Base-by-base conservation (phyloP, 2,888 invertebrate species). In the Steromphala cineraria region DNA sequence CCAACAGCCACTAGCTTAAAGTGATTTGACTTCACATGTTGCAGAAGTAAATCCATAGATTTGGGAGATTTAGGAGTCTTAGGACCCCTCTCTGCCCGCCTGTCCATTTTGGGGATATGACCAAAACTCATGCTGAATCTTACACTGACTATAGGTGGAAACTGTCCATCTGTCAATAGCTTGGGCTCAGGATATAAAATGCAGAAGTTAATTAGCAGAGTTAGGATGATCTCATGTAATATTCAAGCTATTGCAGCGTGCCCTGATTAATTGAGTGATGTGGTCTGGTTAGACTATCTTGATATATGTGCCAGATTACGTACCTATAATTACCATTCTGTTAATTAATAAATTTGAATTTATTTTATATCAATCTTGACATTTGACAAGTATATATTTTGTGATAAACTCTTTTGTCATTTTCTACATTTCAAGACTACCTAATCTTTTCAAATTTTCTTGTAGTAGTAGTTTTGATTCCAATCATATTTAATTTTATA, bases 1-100 rank as follows among this genome's bases (percentile, higher is more conserved):
- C 55, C 40, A 19, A 74, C 71, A n/a, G 62, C 46, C 5, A 81
- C 53, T 46, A 78, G 24, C 19, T 56, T 78, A 75, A 56, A 81
- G 24, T 74, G 55, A 31, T 78, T 78, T 0, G 78, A 56, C n/a
- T 74, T 75, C 19, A 75, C 78, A 81, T 81, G 75, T 31, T 74
- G 55, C 17, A 81, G n/a, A n/a, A 75, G 75, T 28, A 81, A 78
- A 19, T 81, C 81, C 62, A 74, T 52, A n/a, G 71, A 71, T 36
- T 71, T 71, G 17, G 40, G 36, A 17, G 71, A 71, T 19, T 71
- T 71, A 1, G 19, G 19, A 31, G 17, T 15, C 71, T 40, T 71
- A 8, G 71, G 36, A 36, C 40, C 31, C 15, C 40, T 28, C 19
- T 71, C 56, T 21, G 21, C 8, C 8, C 56, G 56, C 24, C 24